A percentile compares a stretch with the other conserved stretches of the same genome.
These are phyloP conservation scores for Luperina nickerlii DNA, from an alignment of 2,888 invertebrate genomes.

Conservation along the genomic window DNA sequence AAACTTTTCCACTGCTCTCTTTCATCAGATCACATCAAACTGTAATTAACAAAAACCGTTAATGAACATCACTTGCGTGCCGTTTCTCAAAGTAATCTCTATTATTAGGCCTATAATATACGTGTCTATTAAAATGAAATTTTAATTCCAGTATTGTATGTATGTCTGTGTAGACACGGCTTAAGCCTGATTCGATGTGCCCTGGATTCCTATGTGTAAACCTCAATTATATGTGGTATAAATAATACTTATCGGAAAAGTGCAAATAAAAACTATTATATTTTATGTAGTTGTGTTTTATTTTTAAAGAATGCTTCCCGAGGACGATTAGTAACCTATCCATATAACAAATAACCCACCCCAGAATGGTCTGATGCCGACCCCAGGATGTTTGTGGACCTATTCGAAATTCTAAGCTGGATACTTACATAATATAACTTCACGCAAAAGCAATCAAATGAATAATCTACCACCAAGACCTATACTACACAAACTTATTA, in stretches of 20 bases:
- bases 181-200: slow-evolving; percentile 60
- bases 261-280: slow-evolving; percentile 76
- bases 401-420: too few relatives aligned
- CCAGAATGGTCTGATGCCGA: too few relatives aligned
- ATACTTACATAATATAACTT: too few relatives aligned
- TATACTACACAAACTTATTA: too few relatives aligned
- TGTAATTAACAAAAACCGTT: background rate
- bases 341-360: too few relatives aligned
- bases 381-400: too few relatives aligned
- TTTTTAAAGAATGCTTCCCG: slow-evolving; percentile 18
- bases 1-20: background rate
- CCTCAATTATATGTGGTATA: slow-evolving; percentile 71
- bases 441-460: too few relatives aligned
- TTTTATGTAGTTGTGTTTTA: slow-evolving; percentile 69
- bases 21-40: too few relatives aligned
- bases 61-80: slow-evolving; percentile 23
- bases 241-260: slow-evolving; percentile 67
- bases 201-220: slow-evolving; percentile 75
- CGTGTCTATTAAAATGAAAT: slow-evolving; percentile 50
- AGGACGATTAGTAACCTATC: too few relatives aligned
- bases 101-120: slow-evolving; percentile 49
- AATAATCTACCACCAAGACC: too few relatives aligned
- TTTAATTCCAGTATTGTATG: slow-evolving; percentile 59
- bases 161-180: slow-evolving; percentile 48
- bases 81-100: slow-evolving; percentile 31